Evolutionary conservation across 2,797 vertebrate genomes (phyloP).

Genomic region (Alauda arvensis): DNA sequence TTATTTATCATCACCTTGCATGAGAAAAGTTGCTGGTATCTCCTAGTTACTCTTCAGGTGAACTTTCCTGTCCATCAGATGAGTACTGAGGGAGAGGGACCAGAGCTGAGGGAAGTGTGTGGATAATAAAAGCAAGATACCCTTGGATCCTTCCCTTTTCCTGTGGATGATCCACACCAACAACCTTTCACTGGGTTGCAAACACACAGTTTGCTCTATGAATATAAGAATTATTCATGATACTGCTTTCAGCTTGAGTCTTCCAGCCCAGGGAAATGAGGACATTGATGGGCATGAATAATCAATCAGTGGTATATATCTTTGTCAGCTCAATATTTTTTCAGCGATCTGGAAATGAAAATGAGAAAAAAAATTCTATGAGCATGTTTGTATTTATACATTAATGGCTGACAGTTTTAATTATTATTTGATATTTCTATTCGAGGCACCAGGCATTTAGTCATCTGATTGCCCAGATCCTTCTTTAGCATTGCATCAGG

Average conservation of each 20-base stretch:
- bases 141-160: background rate
- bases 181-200: background rate
- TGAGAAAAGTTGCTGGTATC: background rate
- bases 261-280: background rate
- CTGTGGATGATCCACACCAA: background rate
- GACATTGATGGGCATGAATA: conserved; percentile 9
- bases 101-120: background rate
- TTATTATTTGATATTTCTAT: conserved; percentile 11
- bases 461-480: background rate
- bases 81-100: background rate
- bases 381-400: background rate
- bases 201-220: background rate
- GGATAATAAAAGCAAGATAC: background rate
- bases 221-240: background rate
- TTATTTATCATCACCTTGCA: background rate
- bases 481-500: background rate
- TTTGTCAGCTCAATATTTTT: conserved; percentile 5
- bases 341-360: conserved; percentile 3
- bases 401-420: background rate
- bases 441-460: background rate
- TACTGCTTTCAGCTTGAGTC: background rate
- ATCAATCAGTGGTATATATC: background rate
- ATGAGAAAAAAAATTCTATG: background rate
- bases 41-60: background rate
- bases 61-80: background rate